Evolutionary conservation across 37 sponge, comb jelly and placozoan species (phyloP), one percentile per base, ranked within the genome.

Genomic region (Petrosia ficiformis): DNA sequence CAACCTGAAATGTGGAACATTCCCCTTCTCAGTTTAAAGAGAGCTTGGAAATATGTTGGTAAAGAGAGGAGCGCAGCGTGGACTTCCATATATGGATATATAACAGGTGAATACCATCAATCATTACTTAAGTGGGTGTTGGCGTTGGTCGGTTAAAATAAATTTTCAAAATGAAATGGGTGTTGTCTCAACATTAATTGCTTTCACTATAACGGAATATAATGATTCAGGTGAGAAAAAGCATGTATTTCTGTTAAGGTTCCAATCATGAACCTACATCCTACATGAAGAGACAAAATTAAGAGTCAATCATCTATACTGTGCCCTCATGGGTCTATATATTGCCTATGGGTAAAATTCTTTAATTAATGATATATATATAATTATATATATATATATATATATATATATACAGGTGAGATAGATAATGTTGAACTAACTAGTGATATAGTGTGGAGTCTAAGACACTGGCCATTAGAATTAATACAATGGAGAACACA

Each of bases 381-480:
- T n/a, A n/a, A n/a, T n/a, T n/a, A 54, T 21, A 21, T 54, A 54
- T 54, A 54, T 54, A 24, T n/a, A n/a, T n/a, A n/a, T n/a, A n/a
- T n/a, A n/a, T n/a, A n/a, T n/a, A n/a, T n/a, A 6, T 61, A 24
- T 26, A 6, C 26, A 61, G 63, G 63, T 26, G 30, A 34, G 28
- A 42, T n/a, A n/a, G n/a, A 66, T 54, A 69, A 78, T 56, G 25
- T 29, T 30, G 57, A 70, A 0, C 37, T 83, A 57, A 73, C 82
- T 32, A 80, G 79, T 31, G 52, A 78, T 42, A 31, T 91, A 66
- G 87, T 91, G 59, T 91, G 92, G 92, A 91, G 74, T 67, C 61
- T 91, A 48, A 68, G 92, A 22, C 83, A 79, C 2, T 91, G 92
- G 92, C 92, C 92, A 26, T 67, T 91, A 60, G 92, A 91, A 42